Base-by-base conservation (phyloP, 2,888 invertebrate genomes). In the Leptopilina syphax region DNA sequence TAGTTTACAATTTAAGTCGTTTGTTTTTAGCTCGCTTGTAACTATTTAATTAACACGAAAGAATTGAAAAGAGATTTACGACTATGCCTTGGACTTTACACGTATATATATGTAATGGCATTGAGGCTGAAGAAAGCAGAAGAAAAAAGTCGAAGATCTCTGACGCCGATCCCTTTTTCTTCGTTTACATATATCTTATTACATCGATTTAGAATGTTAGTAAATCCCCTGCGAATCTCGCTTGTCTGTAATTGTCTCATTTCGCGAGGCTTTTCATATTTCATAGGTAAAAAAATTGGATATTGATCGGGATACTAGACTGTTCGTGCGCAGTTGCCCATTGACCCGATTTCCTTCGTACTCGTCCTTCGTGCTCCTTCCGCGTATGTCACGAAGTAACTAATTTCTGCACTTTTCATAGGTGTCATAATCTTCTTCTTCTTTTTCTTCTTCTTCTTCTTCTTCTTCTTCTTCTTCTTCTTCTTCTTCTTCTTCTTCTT, bases 291-390 rank as follows among this genome's bases (percentile, higher is more conserved):
- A 78, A 84, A 82, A 83, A 84, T 82, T 83, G 81, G 80, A 81
- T 84, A 84, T 84, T 81, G 84, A 84, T 84, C 83, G 81, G 83
- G 82, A 83, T 84, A 81, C 83, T 82, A 83, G 83, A 83, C 82
- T 82, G 83, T 82, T 83, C 82, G 83, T 79, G 81, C 82, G 80
- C 82, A 83, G 84, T 83, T 83, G 65, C 47, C 83, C 82, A 83
- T 78, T 84, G 84, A 83, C 84, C 84, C 82, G 83, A 84, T 83
- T 84, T 82, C 73, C 73, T 73, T 73, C 80, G 79, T 80, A 82
- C 81, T 82, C 83, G 82, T 84, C 83, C 82, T 84, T 84, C 83
- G 81, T 82, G 81, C 34, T 73, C 73, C 57, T 73, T 73, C 73
- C 73, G 73, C 57, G 73, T 57, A 54, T 73, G 73, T 73, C 73